Conservation (phyloP, 1,140 invertebrate species). For the Drosophila biarmipes region DNA sequence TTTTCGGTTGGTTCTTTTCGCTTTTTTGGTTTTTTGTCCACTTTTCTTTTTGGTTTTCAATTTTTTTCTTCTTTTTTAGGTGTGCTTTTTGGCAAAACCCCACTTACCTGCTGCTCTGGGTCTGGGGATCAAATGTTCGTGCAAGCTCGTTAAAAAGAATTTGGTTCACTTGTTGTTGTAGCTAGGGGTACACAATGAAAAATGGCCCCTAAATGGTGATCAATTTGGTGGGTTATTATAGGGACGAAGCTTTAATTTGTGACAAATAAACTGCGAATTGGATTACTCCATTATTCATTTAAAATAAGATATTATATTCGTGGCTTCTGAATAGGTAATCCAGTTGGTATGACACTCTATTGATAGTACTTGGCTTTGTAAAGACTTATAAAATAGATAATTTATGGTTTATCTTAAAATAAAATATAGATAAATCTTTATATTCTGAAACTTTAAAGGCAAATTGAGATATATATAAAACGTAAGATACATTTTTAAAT, state of each 20-base stretch:
- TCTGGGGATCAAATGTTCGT: constrained; percentile 77
- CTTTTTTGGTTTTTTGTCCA: constrained; percentile 1
- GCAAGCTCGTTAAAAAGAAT: constrained; percentile 83
- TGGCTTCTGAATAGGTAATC: too few relatives aligned
- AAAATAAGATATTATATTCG: too few relatives aligned
- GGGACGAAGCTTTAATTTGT: background rate
- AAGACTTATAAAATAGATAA: too few relatives aligned
- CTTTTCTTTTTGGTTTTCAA: constrained; percentile 23
- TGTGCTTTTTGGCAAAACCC: constrained; percentile 44
- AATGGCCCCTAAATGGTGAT: background rate
- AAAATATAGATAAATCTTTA: too few relatives aligned
- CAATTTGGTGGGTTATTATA: background rate
- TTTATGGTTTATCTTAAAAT: too few relatives aligned
- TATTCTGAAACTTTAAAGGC: too few relatives aligned
- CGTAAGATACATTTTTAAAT: too few relatives aligned
- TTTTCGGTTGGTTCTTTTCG: constrained; percentile 18
- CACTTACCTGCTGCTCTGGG: constrained; percentile 50
- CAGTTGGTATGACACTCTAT: too few relatives aligned
- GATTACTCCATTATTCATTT: too few relatives aligned
- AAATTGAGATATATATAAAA: too few relatives aligned
- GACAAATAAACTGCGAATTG: too few relatives aligned
- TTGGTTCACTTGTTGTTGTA: constrained; percentile 80
- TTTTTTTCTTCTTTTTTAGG: constrained; percentile 24
- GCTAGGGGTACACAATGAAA: constrained; percentile 19
- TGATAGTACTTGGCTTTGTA: too few relatives aligned